Conservation (phyloP, 2,888 invertebrate genomes). For the Drosophila demipolita region DNA sequence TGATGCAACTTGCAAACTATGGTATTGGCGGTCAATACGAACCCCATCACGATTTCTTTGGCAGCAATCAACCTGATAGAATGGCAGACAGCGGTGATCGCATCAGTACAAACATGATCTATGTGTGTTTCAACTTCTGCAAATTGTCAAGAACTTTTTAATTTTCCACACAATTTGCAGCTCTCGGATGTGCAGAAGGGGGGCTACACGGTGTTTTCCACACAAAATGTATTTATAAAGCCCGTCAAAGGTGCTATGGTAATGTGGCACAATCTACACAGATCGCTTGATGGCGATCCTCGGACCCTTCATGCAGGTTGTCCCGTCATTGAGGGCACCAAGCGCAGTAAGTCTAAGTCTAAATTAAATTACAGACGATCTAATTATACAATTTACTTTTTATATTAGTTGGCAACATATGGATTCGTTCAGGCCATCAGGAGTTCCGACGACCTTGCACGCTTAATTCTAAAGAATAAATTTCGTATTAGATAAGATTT, state of each 20-base stretch:
- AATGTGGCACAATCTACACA: conserved; percentile 96
- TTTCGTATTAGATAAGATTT: neutral
- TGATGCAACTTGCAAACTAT: conserved; percentile 98
- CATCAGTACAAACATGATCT: conserved; percentile 97
- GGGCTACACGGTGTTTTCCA: conserved; percentile 98
- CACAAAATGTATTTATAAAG: conserved; percentile 92
- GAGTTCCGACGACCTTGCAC: conserved; percentile 89
- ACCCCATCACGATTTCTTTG: conserved; percentile 96
- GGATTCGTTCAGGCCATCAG: conserved; percentile 94
- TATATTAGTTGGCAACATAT: conserved; percentile 91
- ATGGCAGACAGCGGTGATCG: conserved; percentile 86
- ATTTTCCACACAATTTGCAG: conserved; percentile 85
- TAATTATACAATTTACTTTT: neutral
- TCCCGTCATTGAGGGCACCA: conserved; percentile 96
- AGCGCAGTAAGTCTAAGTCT: conserved; percentile 91
- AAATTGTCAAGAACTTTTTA: fast-evolving
- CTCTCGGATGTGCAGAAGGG: conserved; percentile 98
- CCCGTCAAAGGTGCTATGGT: conserved; percentile 95
- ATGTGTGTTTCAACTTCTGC: conserved; percentile 89
- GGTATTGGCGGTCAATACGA: conserved; percentile 99
- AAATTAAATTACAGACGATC: no score
- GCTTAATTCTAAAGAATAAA: conserved; percentile 36
- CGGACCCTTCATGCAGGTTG: conserved; percentile 97
- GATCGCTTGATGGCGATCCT: conserved; percentile 93
- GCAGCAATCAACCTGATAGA: neutral